Evolutionary conservation across 2,888 invertebrate genomes (phyloP), one percentile per base, ranked within the genome.

Genomic region (Pyrrhosoma nymphula): DNA sequence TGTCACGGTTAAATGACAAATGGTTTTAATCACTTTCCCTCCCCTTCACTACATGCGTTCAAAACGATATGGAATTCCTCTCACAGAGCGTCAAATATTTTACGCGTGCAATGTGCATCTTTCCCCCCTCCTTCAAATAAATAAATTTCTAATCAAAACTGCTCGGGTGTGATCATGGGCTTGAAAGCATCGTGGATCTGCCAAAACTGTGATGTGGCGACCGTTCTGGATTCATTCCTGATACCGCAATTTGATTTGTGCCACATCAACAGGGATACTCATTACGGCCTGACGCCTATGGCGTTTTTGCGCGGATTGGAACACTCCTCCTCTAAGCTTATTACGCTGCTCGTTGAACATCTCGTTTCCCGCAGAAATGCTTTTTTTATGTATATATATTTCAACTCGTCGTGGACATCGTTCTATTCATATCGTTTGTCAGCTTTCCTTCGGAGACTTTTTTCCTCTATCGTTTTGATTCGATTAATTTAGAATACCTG

Each of bases 231-330:
- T 82, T 82, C 30, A 82, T 82, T 16, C 82, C 35, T 82, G 82
- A 35, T 82, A 82, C 82, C 82, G 35, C 35, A 82, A 82, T 82
- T 82, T 82, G 35, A 82, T 35, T 82, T 82, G 30, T 82, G 35
- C 35, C 18, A n/a, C 18, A 82, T 82, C 82, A 30, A 82, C 82
- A 12, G 82, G 82, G 18, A 82, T 82, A 35, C 82, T 82, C 35
- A 82, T 82, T 82, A 35, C 35, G 35, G 0, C 30, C 47, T 14
- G 82, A 35, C 35, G 35, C 82, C 18, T 4, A 8, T 82, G 82
- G 82, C 82, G 16, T 82, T 18, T 35, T 82, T 35, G 4, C 82
- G 35, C 82, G 35, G 35, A 82, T 35, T 82, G 30, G 69, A n/a
- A 69, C 16, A 60, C 60, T n/a, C 69, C 4, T n/a, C 26, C 69